Evolutionary conservation across 2,888 invertebrate genomes (phyloP).

Genomic region (Lymantria dispar): DNA sequence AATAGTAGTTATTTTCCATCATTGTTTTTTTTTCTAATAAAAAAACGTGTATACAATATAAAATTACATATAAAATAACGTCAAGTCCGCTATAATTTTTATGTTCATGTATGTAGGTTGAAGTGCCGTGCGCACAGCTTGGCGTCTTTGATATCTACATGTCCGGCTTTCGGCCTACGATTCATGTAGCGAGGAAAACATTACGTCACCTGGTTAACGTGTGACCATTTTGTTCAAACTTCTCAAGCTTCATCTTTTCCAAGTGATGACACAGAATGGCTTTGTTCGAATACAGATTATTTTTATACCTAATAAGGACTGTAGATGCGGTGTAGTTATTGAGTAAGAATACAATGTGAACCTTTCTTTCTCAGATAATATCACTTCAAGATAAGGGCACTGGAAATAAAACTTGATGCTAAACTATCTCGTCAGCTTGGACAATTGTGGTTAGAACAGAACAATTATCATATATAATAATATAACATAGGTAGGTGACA

Average conservation of each 20-base stretch:
- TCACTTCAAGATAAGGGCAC: too few relatives aligned
- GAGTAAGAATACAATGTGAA: too few relatives aligned
- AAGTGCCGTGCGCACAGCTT: constrained; percentile 75
- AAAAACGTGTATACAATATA: constrained; percentile 37
- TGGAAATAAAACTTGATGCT: too few relatives aligned
- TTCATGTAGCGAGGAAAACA: constrained; percentile 56
- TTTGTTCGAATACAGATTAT: constrained; percentile 8
- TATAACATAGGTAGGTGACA: too few relatives aligned
- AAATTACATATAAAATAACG: constrained; percentile 56
- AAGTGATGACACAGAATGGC: constrained; percentile 28
- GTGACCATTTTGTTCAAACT: constrained; percentile 42
- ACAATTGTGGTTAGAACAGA: too few relatives aligned
- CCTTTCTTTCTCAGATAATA: too few relatives aligned
- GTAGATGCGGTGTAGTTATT: too few relatives aligned
- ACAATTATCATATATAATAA: too few relatives aligned
- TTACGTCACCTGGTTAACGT: constrained; percentile 60
- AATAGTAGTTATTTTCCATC: constrained; percentile 13
- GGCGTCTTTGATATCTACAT: constrained; percentile 56
- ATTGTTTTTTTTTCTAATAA: constrained; percentile 28
- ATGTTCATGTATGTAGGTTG: constrained; percentile 73
- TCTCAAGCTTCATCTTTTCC: constrained; percentile 28
- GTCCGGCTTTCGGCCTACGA: constrained; percentile 72
- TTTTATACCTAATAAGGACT: too few relatives aligned
- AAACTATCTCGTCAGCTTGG: too few relatives aligned
- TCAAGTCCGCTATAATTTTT: constrained; percentile 60